Percentiles rank a stretch among this genome's conserved stretches.
phyloP scores from a whole-genome alignment of 2,113 vertebrate species.

The Nibea coibor region DNA sequence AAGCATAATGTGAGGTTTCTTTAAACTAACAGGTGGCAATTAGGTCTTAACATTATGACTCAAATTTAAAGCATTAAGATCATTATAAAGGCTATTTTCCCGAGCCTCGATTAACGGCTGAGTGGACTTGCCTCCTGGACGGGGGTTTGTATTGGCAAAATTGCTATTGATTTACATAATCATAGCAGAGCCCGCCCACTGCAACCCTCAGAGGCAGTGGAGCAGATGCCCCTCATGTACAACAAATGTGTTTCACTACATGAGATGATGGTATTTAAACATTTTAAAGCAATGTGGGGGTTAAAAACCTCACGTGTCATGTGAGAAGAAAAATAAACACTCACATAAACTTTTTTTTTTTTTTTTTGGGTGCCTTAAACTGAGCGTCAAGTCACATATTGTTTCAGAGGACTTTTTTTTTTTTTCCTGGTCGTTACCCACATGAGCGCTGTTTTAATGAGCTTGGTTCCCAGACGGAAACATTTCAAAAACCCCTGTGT shows the following conservation, averaged over 20 bases:
- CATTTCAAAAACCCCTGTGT: slow-evolving; percentile 64
- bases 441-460: slow-evolving; percentile 76
- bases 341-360: slow-evolving; percentile 49
- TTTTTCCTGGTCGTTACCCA: slow-evolving; percentile 60
- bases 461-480: slow-evolving; percentile 70
- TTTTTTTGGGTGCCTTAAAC: slow-evolving; percentile 46
- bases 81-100: slow-evolving; percentile 33
- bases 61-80: slow-evolving; percentile 33
- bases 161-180: slow-evolving; percentile 57
- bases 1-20: neutral
- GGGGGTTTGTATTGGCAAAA: slow-evolving; percentile 36
- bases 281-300: slow-evolving; percentile 31
- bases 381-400: slow-evolving; percentile 53
- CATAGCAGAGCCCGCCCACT: slow-evolving; percentile 28
- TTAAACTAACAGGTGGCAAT: slow-evolving; percentile 4
- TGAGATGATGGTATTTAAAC: slow-evolving; percentile 46
- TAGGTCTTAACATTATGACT: slow-evolving; percentile 13
- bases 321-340: slow-evolving; percentile 46
- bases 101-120: slow-evolving; percentile 10
- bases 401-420: slow-evolving; percentile 61
- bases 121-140: slow-evolving; percentile 14
- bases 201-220: slow-evolving; percentile 36
- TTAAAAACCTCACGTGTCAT: slow-evolving; percentile 54
- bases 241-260: slow-evolving; percentile 46
- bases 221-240: slow-evolving; percentile 61